These are phyloP conservation scores for Arctopsyche grandis DNA, from an alignment of 1,140 invertebrate genomes.

Conservation along the genomic window DNA sequence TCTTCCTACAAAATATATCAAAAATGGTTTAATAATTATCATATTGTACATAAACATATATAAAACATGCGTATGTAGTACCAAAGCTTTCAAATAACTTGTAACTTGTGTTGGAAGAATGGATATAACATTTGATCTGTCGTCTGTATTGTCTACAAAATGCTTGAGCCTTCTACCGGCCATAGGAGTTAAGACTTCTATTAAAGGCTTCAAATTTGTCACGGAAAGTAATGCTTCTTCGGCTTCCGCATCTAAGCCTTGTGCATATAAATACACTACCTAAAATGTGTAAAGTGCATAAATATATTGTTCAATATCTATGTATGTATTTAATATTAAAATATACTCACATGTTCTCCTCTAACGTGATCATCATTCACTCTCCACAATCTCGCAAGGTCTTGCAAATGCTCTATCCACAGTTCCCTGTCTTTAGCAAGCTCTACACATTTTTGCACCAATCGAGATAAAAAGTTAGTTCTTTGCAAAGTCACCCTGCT, in stretches of 20 bases:
- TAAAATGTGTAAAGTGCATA: too few species aligned
- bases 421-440: conserved; percentile 64
- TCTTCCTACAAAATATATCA: conserved; percentile 41
- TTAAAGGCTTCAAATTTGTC: conserved; percentile 72
- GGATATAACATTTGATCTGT: conserved; percentile 72
- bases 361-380: conserved; percentile 80
- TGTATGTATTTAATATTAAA: conserved; percentile 1
- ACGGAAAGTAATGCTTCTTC: conserved; percentile 77
- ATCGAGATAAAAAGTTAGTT: conserved; percentile 72
- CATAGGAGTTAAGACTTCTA: conserved; percentile 73
- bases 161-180: conserved; percentile 77
- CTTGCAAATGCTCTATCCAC: conserved; percentile 78
- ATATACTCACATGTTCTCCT: conserved; percentile 72
- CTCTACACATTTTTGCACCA: conserved; percentile 69
- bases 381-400: conserved; percentile 82
- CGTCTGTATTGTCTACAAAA: conserved; percentile 68
- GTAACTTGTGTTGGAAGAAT: conserved; percentile 75
- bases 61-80: conserved; percentile 46
- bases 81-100: conserved; percentile 75
- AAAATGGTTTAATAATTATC: neutral
- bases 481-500: conserved; percentile 72
- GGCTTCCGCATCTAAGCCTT: conserved; percentile 80
- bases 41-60: neutral
- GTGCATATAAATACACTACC: conserved; percentile 79
- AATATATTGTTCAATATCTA: neutral